Base-by-base conservation (phyloP, 2,113 vertebrate species). In the Pseudorectes ferrugineus region DNA sequence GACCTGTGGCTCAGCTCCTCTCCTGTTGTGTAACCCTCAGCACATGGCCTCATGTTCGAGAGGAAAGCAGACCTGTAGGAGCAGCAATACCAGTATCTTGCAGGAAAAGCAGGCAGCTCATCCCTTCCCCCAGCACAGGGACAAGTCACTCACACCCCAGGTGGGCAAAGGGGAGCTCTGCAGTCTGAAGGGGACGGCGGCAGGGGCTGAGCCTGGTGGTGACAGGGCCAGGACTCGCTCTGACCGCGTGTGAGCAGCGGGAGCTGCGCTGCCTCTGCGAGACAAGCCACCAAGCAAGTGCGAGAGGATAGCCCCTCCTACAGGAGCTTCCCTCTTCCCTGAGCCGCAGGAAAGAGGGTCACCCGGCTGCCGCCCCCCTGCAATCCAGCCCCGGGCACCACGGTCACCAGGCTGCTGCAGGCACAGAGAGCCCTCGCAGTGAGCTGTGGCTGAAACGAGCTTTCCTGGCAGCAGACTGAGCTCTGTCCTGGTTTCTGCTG, bases 21-120 rank as follows among this genome's bases (percentile, higher is more conserved):
- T 79, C 43, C 54, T 7, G 12, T 6, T 40, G 13, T 1, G 1
- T 11, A 31, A 61, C n/a, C 24, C 38, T 6, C 43, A 18, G 63
- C 73, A 24, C 16, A 1, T 0, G 9, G 36, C 25, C 43, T 9
- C 31, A 1, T 2, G 18, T 6, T 19, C 1, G 2, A 14, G 29
- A 35, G 31, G 46, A 25, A 35, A 46, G 36, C 21, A 35, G 21
- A 19, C 10, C 20, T 6, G 14, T 1, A 38, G 61, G 10, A 82
- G 26, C 46, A 83, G 46, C n/a, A 71, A 31, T 5, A 31, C 2
- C 10, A 4, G 11, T 0, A 9, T 40, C 5, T 11, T 22, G 1
- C 38, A 31, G 67, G 66, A 48, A 20, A 62, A 75, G n/a, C 26
- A 36, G 51, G 23, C 71, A 48, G 62, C 19, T 45, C 22, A 6